These are phyloP conservation scores for Pipistrellus nathusii DNA, from an alignment of 2,797 vertebrate species.

Conservation along the genomic window DNA sequence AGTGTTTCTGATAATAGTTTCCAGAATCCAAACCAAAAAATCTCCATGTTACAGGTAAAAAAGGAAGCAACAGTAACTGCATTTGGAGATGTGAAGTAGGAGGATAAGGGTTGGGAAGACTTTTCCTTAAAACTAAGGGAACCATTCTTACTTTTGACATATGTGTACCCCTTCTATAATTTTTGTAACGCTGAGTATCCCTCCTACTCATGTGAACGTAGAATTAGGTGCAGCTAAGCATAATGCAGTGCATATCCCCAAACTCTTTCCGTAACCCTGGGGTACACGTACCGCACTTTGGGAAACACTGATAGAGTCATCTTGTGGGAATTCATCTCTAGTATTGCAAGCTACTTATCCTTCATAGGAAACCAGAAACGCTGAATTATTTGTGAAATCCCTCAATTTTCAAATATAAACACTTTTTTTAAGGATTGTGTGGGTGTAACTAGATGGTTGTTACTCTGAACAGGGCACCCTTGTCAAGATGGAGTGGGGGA, in stretches of 20 bases:
- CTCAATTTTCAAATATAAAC: neutral
- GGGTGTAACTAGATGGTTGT: neutral
- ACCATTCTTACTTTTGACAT: no score
- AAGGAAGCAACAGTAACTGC: neutral
- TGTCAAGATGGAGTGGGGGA: neutral
- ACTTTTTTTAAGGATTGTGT: neutral
- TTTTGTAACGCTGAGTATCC: no score
- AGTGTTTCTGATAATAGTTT: conserved; percentile 21
- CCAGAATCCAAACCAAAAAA: conserved; percentile 42
- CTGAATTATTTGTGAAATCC: neutral
- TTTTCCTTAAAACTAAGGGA: neutral
- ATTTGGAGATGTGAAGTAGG: neutral
- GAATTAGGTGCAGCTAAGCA: no score
- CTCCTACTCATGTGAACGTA: no score
- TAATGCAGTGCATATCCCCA: no score
- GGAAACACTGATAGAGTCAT: neutral
- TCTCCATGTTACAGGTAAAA: conserved; percentile 37
- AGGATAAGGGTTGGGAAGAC: neutral
- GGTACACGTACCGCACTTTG: no score
- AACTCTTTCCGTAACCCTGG: no score
- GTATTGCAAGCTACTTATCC: conserved; percentile 15
- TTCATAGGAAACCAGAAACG: conserved; percentile 39
- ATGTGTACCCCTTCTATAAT: no score
- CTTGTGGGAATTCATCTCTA: conserved; percentile 27
- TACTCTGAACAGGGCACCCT: neutral